Base-by-base conservation (phyloP, 1,140 invertebrate genomes). In the Pemphigus obesinymphae region DNA sequence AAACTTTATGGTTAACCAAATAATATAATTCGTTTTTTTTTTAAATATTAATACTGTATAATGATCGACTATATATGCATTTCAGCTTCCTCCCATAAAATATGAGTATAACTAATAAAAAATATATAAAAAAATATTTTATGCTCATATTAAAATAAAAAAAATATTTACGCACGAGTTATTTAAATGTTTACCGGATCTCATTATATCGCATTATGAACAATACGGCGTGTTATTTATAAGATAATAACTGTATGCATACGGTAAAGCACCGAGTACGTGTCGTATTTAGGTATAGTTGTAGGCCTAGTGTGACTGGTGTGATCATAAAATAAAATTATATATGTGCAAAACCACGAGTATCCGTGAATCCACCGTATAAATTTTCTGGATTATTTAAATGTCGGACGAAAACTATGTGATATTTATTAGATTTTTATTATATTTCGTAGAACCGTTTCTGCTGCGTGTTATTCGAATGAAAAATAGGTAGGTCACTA, bases 311-410 rank as follows among this genome's bases (percentile, higher is more conserved):
- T 10, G 63, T 37, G 31, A 40, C 10, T n/a, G 20, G 63, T 40
- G 63, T 34, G 63, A 68, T 68, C 34, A 37, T 68, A 68, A 68
- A 68, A 68, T 34, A 37, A 37, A 68, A 40, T 68, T 13, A 68
- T 63, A 23, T 61, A 4, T 5, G 31, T 3, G 61, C 8, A 20
- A 37, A 66, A 66, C 63, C 20, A 20, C 63, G n/a, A 40, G 34
- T n/a, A 34, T 68, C 13, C 31, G 11, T 11, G 34, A 34, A 66
- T 17, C 20, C 34, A 37, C 34, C 31, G n/a, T n/a, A 7, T 31
- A 8, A 63, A 63, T 8, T 68, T n/a, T 68, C n/a, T n/a, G n/a
- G 34, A 68, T 37, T 68, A 68, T n/a, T 68, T 37, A 34, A 66
- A 68, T 68, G n/a, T 68, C n/a, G 31, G 6, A 10, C 37, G 26